phyloP scores from a whole-genome alignment of 2,797 vertebrate species.

The Apodemus agrarius region DNA sequence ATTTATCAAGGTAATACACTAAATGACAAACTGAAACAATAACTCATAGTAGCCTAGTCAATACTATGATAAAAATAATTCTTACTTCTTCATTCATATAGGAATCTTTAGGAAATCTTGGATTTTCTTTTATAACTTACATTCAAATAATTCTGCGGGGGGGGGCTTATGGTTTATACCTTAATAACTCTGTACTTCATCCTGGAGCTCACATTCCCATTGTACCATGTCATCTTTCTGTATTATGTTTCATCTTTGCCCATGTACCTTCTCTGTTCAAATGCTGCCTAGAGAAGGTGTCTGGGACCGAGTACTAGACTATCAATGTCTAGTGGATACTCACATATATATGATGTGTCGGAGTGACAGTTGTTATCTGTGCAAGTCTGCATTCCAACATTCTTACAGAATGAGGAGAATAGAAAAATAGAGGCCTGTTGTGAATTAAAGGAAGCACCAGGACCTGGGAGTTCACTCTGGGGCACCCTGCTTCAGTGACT shows the following conservation, averaged over 20 bases:
- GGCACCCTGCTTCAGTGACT: neutral
- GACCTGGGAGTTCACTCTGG: neutral
- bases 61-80: neutral
- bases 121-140: neutral
- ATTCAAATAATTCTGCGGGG: neutral
- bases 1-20: too few species aligned
- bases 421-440: neutral
- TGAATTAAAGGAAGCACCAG: neutral
- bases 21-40: too few species aligned
- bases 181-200: neutral
- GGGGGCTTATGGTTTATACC: neutral
- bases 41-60: neutral
- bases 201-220: too few species aligned
- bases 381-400: rapidly evolving
- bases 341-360: neutral
- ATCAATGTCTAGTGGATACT: neutral
- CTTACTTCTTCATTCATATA: neutral
- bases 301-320: too few species aligned
- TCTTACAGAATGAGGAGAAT: neutral
- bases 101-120: neutral
- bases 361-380: neutral
- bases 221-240: too few species aligned
- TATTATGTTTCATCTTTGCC: neutral
- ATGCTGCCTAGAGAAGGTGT: neutral
- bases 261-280: neutral